These are phyloP conservation scores for Bucorvus abyssinicus DNA, from an alignment of 2,797 vertebrate genomes.

Conservation along the genomic window DNA sequence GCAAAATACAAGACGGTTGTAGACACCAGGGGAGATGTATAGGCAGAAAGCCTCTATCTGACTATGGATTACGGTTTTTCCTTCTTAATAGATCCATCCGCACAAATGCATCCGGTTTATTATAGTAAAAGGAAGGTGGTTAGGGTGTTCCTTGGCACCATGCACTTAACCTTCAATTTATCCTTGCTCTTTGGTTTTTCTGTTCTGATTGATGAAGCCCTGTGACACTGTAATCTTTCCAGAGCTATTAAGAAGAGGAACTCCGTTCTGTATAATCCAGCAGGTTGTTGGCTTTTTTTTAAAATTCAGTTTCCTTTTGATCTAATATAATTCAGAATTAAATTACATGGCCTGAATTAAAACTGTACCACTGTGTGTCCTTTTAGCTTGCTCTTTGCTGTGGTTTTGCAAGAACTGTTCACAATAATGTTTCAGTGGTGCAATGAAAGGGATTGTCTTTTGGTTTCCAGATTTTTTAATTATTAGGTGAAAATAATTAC, in stretches of 20 bases:
- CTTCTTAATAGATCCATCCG: not conserved
- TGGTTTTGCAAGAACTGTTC: not conserved
- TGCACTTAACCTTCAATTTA: constrained; percentile 34
- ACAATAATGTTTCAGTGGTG: not conserved
- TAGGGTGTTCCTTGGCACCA: not conserved
- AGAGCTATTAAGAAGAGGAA: constrained; percentile 20
- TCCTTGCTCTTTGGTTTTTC: constrained; percentile 9
- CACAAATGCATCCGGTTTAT: not conserved
- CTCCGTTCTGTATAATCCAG: constrained; percentile 9
- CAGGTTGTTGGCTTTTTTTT: not conserved
- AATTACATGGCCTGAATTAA: constrained; percentile 25
- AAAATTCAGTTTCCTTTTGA: constrained; percentile 24
- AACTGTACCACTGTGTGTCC: not conserved
- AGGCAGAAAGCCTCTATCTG: not conserved
- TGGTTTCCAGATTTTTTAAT: not conserved
- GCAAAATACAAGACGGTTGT: not conserved
- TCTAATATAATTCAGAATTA: constrained; percentile 28
- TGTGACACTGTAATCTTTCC: not conserved
- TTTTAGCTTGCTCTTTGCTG: constrained; percentile 2
- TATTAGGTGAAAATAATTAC: constrained; percentile 5
- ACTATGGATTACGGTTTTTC: not conserved
- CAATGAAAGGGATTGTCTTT: not conserved
- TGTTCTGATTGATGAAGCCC: constrained; percentile 9
- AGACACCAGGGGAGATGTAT: not conserved
- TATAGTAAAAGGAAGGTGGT: not conserved